Conservation (phyloP, 2,113 vertebrate genomes). For the Trichechus manatus region DNA sequence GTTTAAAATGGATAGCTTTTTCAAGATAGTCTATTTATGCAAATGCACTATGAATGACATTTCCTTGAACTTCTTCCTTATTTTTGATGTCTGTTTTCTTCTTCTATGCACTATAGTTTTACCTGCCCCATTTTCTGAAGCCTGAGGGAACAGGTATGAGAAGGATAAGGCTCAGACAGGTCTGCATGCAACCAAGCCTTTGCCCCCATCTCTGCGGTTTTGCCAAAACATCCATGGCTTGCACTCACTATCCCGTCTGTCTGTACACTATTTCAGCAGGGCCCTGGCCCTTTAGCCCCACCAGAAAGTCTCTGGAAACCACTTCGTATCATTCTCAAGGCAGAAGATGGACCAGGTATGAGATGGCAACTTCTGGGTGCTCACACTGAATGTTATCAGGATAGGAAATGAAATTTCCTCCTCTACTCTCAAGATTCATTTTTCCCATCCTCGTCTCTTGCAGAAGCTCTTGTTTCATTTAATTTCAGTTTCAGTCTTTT, state of each 20-base stretch:
- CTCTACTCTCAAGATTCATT: background rate
- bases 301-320: background rate
- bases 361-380: background rate
- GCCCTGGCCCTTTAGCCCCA: background rate
- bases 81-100: background rate
- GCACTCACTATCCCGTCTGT: too few relatives aligned
- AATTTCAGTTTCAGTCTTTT: background rate
- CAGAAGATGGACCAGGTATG: background rate
- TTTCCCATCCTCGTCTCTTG: background rate
- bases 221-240: background rate
- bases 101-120: background rate
- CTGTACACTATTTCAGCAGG: background rate
- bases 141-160: background rate
- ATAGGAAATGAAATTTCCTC: background rate
- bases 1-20: background rate
- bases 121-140: background rate
- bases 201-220: background rate
- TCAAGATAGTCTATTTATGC: background rate
- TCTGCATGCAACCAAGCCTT: background rate
- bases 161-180: background rate
- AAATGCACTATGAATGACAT: background rate
- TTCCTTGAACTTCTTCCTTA: background rate
- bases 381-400: background rate
- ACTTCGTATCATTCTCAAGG: background rate
- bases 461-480: background rate